Percentiles rank a stretch among this genome's conserved stretches.
phyloP scores from a whole-genome alignment of 2,113 vertebrate genomes.

The Petrocephalus zakoni region DNA sequence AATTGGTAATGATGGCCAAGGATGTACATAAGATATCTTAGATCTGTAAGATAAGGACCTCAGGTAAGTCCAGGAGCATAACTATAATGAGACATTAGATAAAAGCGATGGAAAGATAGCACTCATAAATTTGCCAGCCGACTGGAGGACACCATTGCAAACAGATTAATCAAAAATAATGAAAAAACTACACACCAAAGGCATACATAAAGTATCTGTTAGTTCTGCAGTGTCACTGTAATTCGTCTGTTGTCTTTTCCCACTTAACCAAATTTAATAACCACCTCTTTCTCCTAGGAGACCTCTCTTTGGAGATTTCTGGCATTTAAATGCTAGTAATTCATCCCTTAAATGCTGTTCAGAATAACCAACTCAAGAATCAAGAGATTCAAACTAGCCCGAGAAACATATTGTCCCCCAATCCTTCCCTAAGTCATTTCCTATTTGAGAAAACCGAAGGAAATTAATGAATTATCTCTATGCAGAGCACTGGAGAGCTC shows the following conservation, averaged over 20 bases:
- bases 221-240: background rate
- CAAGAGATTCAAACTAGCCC: background rate
- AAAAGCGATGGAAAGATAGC: background rate
- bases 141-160: background rate
- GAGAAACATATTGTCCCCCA: background rate
- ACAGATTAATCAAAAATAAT: background rate
- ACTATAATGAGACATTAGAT: background rate
- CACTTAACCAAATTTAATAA: background rate
- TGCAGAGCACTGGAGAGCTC: background rate
- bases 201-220: background rate
- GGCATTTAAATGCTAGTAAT: constrained; percentile 3
- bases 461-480: background rate
- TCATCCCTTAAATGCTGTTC: background rate
- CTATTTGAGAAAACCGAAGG: background rate
- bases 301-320: background rate
- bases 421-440: background rate
- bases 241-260: background rate
- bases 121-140: background rate
- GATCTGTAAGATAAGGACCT: background rate
- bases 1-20: background rate
- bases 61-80: background rate
- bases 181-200: background rate
- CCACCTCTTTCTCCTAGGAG: background rate
- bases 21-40: background rate
- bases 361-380: background rate